Evolutionary conservation across 2,797 vertebrate species (phyloP), one percentile per base, ranked within the genome.

Genomic region (Clarias platycephalus): DNA sequence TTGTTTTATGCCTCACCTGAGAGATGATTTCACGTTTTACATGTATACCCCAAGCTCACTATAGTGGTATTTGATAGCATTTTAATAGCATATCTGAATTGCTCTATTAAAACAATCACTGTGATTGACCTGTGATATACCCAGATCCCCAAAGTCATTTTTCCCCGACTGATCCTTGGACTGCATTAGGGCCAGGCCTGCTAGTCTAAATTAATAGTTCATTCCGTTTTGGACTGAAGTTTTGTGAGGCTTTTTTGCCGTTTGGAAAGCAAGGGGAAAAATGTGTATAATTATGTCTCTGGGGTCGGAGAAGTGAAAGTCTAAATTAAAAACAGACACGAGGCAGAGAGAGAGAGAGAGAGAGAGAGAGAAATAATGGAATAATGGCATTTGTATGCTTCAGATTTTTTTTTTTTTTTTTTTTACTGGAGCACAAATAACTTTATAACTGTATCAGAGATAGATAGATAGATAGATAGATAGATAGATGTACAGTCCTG

Each of bases 271-370:
- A 88, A 90, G 81, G 34, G 57, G 40, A 0, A 49, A 80, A 80
- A 88, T 87, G 86, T 91, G 86, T 88, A 85, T 90, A 90, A 91
- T 90, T 87, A 88, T 84, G 89, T 90, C 89, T 90, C 90, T 80
- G 53, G 87, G 85, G 88, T 90, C 84, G 68, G 62, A 82, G 80
- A 88, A 87, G 82, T 86, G 86, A 89, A 90, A 86, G 70, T 82
- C 83, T 86, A 88, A 88, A 91, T 89, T 87, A 88, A 90, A 89
- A 88, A 80, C 88, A 90, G 89, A 84, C 83, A 89, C 37, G 37
- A 16, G 70, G 64, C 82, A 62, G 22, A 62, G 24, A 78, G 22
- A 77, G 57, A 78, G 5, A 58, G 18, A 77, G 53, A 67, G 53
- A 77, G 53, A 85, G 67, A 82, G 77, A 81, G 86, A 79, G 55